A percentile compares a stretch with the other conserved stretches of the same genome.
Conservation (phyloP, 1,140 invertebrate species). For the Drosophila tsacasi region DNA sequence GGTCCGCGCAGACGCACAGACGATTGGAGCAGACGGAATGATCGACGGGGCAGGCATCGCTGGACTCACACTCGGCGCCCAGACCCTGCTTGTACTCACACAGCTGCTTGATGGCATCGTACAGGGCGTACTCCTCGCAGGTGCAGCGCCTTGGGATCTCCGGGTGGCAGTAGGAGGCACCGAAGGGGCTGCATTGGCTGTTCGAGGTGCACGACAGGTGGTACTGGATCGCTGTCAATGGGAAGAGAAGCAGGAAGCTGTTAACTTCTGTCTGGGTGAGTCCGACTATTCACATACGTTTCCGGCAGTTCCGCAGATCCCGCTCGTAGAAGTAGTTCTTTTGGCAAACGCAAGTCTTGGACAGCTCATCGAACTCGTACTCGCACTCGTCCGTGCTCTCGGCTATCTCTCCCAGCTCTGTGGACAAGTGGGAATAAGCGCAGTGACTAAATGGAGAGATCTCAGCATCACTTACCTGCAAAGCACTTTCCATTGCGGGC, state of each 20-base stretch:
- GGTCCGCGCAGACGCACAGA: constrained; percentile 82
- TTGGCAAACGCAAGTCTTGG: constrained; percentile 83
- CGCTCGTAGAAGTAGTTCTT: constrained; percentile 81
- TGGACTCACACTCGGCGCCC: constrained; percentile 74
- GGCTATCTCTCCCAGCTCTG: constrained; percentile 84
- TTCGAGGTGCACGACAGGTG: constrained; percentile 81
- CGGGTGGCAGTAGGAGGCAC: constrained; percentile 74
- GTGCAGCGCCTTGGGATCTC: constrained; percentile 77
- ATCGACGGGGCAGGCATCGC: constrained; percentile 71
- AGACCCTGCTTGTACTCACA: constrained; percentile 76
- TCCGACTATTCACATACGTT: constrained; percentile 60
- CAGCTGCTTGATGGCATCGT: constrained; percentile 76
- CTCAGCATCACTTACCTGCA: constrained; percentile 60
- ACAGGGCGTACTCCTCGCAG: constrained; percentile 78
- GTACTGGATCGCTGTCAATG: constrained; percentile 75
- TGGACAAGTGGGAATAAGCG: not conserved
- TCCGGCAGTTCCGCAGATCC: constrained; percentile 76
- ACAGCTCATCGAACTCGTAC: constrained; percentile 69
- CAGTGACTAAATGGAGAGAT: fast-evolving
- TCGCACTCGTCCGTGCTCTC: constrained; percentile 82
- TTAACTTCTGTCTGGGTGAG: not conserved
- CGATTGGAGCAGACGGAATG: constrained; percentile 85
- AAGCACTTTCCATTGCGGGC: constrained; percentile 78
- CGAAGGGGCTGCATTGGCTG: constrained; percentile 84
- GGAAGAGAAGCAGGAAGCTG: not conserved